Base-by-base conservation (phyloP, 2,888 invertebrate genomes). In the Stenurella melanura region DNA sequence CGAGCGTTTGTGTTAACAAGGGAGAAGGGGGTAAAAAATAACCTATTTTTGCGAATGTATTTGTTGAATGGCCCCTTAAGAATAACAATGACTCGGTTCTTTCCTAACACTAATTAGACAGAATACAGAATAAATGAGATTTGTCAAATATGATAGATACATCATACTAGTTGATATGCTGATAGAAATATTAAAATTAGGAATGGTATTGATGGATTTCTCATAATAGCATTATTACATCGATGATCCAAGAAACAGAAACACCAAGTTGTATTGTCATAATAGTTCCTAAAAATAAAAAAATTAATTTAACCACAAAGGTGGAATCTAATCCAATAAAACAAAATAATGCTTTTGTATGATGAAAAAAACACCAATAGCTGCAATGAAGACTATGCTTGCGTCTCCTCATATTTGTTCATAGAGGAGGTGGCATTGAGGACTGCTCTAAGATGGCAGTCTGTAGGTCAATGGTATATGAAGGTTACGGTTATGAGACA, bases 171-270 rank as follows among this genome's bases (percentile, higher is more conserved):
- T 21, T 7, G 60, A 63, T 63, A 72, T 21, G 67, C 67, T 54
- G 75, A 30, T 34, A 78, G 11, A 18, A 67, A 38, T 70, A 72
- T 72, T 50, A 73, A 11, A n/a, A 73, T 50, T 50, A 78, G 10
- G 30, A 78, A n/a, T 34, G 30, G 69, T 30, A 82, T 56, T 19
- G 87, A 86, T 34, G 85, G 83, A 54, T 80, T 57, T 7, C 75
- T 71, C 56, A 76, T 70, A 50, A 75, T 75, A 10, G 85, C 86
- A 66, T 82, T 81, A 86, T 97, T 97, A 89, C 97, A 97, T 85
- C 97, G 92, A 87, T 97, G 95, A 89, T 97, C 97, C 81, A 97
- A 93, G 88, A 96, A 96, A 88, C 97, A 97, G 89, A 97, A 96
- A 88, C 97, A 97, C 93, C 95, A 97, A 56, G 93, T 93, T 9